These are phyloP conservation scores for Neomonachus schauinslandi DNA, from an alignment of 2,113 vertebrate species.

Conservation along the genomic window DNA sequence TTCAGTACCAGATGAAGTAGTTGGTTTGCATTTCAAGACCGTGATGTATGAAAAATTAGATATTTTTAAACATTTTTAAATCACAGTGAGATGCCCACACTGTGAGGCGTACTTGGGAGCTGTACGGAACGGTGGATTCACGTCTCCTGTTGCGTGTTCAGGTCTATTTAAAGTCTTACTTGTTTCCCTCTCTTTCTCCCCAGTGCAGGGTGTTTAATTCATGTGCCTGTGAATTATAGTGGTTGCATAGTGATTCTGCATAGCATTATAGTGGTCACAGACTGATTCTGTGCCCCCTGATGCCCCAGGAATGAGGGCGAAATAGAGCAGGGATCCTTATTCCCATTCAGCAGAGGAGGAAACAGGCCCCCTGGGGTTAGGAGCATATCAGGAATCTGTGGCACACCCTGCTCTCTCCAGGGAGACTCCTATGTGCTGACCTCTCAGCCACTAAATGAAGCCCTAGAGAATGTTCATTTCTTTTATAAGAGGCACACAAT, in stretches of 20 bases:
- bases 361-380: neutral
- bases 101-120: neutral
- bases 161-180: neutral
- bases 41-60: neutral
- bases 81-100: neutral
- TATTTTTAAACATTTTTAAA: neutral
- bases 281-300: neutral
- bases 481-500: neutral
- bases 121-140: neutral
- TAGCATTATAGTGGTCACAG: too few species aligned
- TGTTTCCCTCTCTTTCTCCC: neutral
- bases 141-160: rapidly evolving
- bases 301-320: neutral
- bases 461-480: neutral
- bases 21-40: neutral
- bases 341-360: neutral
- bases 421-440: neutral
- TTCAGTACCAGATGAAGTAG: neutral
- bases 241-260: neutral
- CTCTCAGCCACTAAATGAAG: neutral
- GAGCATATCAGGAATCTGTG: neutral
- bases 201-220: neutral
- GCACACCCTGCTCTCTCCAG: neutral
- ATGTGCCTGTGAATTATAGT: rapidly evolving
- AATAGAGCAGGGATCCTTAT: too few species aligned